Percentiles rank a stretch among this genome's conserved stretches.
These are phyloP conservation scores for Drosophila atripex DNA, from an alignment of 2,888 invertebrate genomes.

Conservation along the genomic window DNA sequence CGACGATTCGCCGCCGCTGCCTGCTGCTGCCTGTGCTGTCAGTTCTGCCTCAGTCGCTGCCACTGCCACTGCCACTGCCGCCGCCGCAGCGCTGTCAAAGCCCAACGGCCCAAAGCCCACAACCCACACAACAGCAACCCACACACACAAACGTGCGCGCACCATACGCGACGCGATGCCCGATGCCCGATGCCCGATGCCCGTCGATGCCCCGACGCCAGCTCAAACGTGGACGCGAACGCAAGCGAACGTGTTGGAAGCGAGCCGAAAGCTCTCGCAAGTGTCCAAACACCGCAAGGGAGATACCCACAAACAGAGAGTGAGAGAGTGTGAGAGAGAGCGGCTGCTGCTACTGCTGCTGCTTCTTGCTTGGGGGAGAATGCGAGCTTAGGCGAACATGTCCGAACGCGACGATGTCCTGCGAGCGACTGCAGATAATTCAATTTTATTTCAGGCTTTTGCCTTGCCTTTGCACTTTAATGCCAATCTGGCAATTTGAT, in stretches of 20 bases:
- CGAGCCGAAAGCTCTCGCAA: slow-evolving; percentile 29
- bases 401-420: slow-evolving; percentile 78
- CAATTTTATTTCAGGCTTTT: slow-evolving; percentile 82
- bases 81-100: slow-evolving; percentile 34
- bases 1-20: slow-evolving; percentile 74
- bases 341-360: slow-evolving; percentile 21
- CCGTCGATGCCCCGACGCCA: background rate
- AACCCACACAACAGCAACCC: slow-evolving; percentile 22
- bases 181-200: background rate
- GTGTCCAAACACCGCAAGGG: background rate
- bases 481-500: slow-evolving; percentile 83
- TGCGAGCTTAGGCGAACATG: slow-evolving; percentile 45
- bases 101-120: slow-evolving; percentile 13
- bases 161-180: no score
- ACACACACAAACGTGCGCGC: slow-evolving; percentile 13
- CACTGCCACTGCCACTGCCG: slow-evolving; percentile 15
- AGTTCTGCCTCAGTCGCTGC: slow-evolving; percentile 54
- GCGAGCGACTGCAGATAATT: slow-evolving; percentile 79
- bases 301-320: background rate
- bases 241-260: slow-evolving; percentile 35
- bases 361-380: slow-evolving; percentile 26
- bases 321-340: slow-evolving; percentile 40
- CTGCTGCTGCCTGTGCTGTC: slow-evolving; percentile 31
- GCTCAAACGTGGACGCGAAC: slow-evolving; percentile 9
- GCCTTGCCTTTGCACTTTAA: slow-evolving; percentile 74